These are phyloP conservation scores for Sciurus carolinensis DNA, from an alignment of 2,797 vertebrate species.

Conservation along the genomic window DNA sequence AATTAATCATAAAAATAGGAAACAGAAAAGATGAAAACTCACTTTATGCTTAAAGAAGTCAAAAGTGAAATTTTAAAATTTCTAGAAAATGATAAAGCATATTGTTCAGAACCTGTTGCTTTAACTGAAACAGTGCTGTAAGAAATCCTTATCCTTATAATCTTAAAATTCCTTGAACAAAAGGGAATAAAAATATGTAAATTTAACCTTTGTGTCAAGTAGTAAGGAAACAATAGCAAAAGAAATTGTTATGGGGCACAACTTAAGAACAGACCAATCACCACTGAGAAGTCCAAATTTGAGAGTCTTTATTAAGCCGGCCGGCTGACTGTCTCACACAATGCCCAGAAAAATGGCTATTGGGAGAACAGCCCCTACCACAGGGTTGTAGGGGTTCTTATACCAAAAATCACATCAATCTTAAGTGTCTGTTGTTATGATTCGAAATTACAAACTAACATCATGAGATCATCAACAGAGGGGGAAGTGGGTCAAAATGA, in stretches of 20 bases:
- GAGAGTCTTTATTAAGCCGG: too few species aligned
- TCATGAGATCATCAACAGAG: too few species aligned
- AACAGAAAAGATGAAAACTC: neutral
- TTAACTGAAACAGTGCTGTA: slow-evolving; percentile 29
- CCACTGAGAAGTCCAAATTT: too few species aligned
- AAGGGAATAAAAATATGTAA: slow-evolving; percentile 27
- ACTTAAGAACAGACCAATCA: too few species aligned
- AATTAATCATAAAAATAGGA: slow-evolving; percentile 15
- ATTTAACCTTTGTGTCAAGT: neutral
- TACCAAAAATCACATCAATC: too few species aligned
- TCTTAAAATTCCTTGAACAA: neutral
- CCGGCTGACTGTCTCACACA: too few species aligned
- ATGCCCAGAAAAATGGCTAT: too few species aligned
- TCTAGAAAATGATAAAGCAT: neutral
- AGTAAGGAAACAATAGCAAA: neutral
- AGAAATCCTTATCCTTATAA: slow-evolving; percentile 7
- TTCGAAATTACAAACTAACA: too few species aligned
- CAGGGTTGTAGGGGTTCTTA: too few species aligned
- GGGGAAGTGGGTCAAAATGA: too few species aligned
- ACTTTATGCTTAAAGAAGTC: slow-evolving; percentile 16
- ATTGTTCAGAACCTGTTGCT: neutral
- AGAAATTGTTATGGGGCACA: neutral
- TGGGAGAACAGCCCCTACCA: too few species aligned
- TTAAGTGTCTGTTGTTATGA: too few species aligned
- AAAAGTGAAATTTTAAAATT: slow-evolving; percentile 25